phyloP scores from a whole-genome alignment of 2,888 invertebrate species.

The Sisyra nigra region DNA sequence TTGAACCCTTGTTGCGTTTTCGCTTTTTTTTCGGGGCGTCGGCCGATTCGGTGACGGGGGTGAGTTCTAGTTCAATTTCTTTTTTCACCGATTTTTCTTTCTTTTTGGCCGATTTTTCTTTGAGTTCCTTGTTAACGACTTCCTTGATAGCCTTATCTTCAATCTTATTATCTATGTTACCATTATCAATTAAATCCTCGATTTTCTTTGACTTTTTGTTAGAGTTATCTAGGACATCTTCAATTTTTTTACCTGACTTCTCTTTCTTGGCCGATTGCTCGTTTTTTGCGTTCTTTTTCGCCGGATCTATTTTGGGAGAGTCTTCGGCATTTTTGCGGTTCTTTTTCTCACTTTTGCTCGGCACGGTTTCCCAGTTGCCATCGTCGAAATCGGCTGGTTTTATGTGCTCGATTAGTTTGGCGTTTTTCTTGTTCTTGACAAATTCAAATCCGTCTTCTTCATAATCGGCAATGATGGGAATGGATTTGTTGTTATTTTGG shows the following conservation, averaged over 20 bases:
- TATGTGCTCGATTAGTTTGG: constrained; percentile 37
- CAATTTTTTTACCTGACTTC: constrained; percentile 21
- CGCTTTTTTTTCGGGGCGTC: constrained; percentile 16
- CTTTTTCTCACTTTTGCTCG: constrained; percentile 56
- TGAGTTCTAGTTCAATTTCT: constrained; percentile 21
- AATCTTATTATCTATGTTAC: constrained; percentile 22
- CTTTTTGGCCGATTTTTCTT: constrained; percentile 26
- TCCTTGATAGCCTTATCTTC: constrained; percentile 33
- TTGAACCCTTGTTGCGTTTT: constrained; percentile 15
- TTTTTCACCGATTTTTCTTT: constrained; percentile 14
- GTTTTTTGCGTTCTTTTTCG: constrained; percentile 31
- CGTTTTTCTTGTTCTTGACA: constrained; percentile 42
- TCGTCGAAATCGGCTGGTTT: constrained; percentile 60
- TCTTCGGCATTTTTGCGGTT: constrained; percentile 45
- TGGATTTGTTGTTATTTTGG: constrained; percentile 39
- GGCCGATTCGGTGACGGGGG: constrained; percentile 19
- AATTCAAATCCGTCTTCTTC: constrained; percentile 42
- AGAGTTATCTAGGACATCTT: constrained; percentile 13
- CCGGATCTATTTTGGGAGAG: constrained; percentile 31
- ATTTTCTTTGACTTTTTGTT: constrained; percentile 25
- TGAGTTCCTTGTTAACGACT: constrained; percentile 31
- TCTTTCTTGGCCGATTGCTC: constrained; percentile 23
- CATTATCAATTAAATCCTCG: constrained; percentile 21
- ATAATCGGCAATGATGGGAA: constrained; percentile 49
- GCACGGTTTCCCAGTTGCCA: constrained; percentile 57